Evolutionary conservation across 2,113 vertebrate species (phyloP).

Genomic region (Stegostoma tigrinum): DNA sequence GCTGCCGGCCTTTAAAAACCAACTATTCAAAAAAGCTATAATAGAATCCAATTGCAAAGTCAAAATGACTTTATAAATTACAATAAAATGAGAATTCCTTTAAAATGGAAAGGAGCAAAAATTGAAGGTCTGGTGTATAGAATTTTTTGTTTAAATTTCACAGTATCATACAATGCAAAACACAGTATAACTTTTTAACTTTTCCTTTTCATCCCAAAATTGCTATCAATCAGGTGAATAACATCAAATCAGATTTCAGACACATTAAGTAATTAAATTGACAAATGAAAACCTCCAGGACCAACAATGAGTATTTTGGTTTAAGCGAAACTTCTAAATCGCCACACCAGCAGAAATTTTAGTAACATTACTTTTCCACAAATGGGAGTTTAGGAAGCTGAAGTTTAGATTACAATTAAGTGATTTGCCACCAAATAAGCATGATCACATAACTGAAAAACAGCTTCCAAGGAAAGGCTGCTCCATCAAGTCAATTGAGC

Average conservation of each 20-base stretch:
- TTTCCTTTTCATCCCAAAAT: background rate
- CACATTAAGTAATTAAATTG: background rate
- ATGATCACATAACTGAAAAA: background rate
- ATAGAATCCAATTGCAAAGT: background rate
- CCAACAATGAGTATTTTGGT: background rate
- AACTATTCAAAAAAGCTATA: background rate
- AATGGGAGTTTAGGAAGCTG: background rate
- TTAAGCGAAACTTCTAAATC: background rate
- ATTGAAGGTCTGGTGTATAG: background rate
- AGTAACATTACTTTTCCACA: background rate
- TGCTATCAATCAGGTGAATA: background rate
- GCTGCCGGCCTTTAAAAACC: background rate
- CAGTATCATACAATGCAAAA: background rate
- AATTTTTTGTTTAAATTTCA: background rate
- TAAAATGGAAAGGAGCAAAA: background rate
- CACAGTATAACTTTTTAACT: background rate
- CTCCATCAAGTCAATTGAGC: background rate
- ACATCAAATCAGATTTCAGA: background rate
- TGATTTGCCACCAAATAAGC: background rate
- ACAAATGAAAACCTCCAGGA: background rate
- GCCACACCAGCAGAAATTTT: background rate
- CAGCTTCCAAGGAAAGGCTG: too few relatives aligned
- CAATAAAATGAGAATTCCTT: background rate
- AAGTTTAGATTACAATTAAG: background rate
- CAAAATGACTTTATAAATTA: background rate